Evolutionary conservation across 2,888 invertebrate species (phyloP).

Genomic region (Phengaris alcon): DNA sequence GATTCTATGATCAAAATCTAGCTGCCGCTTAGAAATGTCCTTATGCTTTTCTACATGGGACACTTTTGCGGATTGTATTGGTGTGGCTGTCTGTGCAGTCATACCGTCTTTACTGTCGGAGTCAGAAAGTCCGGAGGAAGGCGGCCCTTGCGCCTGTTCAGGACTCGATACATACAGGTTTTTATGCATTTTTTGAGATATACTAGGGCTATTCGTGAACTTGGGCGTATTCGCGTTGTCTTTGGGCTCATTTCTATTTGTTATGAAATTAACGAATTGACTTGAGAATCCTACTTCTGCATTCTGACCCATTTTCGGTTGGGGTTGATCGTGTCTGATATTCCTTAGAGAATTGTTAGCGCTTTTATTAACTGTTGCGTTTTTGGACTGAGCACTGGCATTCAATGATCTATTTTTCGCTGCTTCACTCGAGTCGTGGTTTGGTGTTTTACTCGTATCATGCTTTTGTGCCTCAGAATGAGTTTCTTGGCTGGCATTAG

Average conservation of each 20-base stretch:
- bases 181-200: conserved; percentile 76
- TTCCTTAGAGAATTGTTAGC: conserved; percentile 64
- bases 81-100: conserved; percentile 66
- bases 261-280: conserved; percentile 72
- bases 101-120: conserved; percentile 74
- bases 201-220: conserved; percentile 73
- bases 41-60: conserved; percentile 67
- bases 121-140: conserved; percentile 72
- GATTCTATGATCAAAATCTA: conserved; percentile 70
- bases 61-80: conserved; percentile 70
- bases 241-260: conserved; percentile 75
- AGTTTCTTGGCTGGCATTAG: conserved; percentile 47
- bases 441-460: conserved; percentile 47
- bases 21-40: conserved; percentile 71
- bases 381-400: conserved; percentile 51
- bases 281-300: conserved; percentile 73
- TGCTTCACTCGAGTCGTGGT: conserved; percentile 46
- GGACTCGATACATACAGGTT: conserved; percentile 75
- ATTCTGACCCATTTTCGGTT: conserved; percentile 61
- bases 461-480: conserved; percentile 50
- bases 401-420: conserved; percentile 52
- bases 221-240: conserved; percentile 77
- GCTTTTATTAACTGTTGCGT: conserved; percentile 55
- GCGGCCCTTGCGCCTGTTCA: conserved; percentile 74
- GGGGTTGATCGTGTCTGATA: conserved; percentile 70